Conservation (phyloP, 2,797 vertebrate genomes). For the Bradypodion pumilum region DNA sequence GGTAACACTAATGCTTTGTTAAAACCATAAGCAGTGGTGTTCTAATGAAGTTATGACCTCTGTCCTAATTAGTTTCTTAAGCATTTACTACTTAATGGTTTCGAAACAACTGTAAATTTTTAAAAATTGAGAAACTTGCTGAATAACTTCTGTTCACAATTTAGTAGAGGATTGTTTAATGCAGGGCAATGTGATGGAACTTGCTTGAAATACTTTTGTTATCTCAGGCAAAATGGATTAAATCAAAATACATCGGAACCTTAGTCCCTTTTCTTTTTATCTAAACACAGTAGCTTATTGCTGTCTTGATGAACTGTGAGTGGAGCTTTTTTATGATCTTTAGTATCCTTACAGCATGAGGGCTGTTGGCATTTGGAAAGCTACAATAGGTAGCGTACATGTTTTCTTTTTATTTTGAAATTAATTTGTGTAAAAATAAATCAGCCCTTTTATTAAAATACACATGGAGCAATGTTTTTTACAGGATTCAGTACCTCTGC, state of each 20-base stretch:
- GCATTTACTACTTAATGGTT: slow-evolving; percentile 94
- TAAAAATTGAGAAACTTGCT: slow-evolving; percentile 86
- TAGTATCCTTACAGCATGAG: slow-evolving; percentile 82
- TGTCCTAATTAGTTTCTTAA: slow-evolving; percentile 94
- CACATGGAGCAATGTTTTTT: slow-evolving; percentile 86
- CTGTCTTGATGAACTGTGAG: slow-evolving; percentile 89
- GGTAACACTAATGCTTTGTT: slow-evolving; percentile 97
- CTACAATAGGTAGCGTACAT: slow-evolving; percentile 77
- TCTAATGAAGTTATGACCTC: slow-evolving; percentile 89
- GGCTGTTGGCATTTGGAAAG: slow-evolving; percentile 87
- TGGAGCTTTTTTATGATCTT: slow-evolving; percentile 82
- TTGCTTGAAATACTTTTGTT: slow-evolving; percentile 89
- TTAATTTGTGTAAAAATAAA: slow-evolving; percentile 87
- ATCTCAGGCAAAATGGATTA: slow-evolving; percentile 93
- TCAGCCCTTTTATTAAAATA: slow-evolving; percentile 83
- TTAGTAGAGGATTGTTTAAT: slow-evolving; percentile 83
- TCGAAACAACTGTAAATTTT: slow-evolving; percentile 88
- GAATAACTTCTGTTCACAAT: slow-evolving; percentile 82
- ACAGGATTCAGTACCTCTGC: slow-evolving; percentile 73
- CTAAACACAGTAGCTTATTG: slow-evolving; percentile 87
- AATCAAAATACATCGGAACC: slow-evolving; percentile 89
- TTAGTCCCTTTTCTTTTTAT: slow-evolving; percentile 88
- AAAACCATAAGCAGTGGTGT: slow-evolving; percentile 87
- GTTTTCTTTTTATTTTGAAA: slow-evolving; percentile 85
- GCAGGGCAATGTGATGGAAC: slow-evolving; percentile 86